Conservation (phyloP, 2,888 invertebrate species). For the Microchrysa polita region DNA sequence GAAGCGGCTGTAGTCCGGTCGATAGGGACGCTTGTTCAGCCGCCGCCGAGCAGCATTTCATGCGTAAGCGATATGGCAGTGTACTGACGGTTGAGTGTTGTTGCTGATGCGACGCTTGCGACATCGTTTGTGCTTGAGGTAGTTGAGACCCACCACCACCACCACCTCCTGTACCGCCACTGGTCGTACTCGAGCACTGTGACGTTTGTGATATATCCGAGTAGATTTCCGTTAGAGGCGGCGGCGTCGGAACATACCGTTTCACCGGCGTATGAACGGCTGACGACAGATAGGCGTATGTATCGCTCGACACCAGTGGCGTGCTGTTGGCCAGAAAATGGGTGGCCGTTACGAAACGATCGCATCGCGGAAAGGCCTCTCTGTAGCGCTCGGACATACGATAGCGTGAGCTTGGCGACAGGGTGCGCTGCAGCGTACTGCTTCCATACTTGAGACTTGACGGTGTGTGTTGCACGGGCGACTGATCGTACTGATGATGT, state of each 20-base stretch:
- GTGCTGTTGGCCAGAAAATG: conserved; percentile 57
- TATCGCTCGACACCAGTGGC: conserved; percentile 59
- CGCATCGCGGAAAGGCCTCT: conserved; percentile 56
- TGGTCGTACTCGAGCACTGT: conserved; percentile 35
- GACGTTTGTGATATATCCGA: conserved; percentile 52
- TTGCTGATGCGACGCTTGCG: not conserved
- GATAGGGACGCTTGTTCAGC: conserved; percentile 8
- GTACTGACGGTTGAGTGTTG: conserved; percentile 53
- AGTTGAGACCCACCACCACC: conserved; percentile 38
- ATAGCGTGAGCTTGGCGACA: conserved; percentile 62
- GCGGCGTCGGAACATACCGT: conserved; percentile 64
- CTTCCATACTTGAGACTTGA: conserved; percentile 37
- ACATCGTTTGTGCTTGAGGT: conserved; percentile 46
- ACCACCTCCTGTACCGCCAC: conserved; percentile 48
- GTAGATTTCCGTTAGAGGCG: conserved; percentile 58
- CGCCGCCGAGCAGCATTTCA: conserved; percentile 59
- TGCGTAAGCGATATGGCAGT: conserved; percentile 59
- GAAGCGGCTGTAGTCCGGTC: conserved; percentile 46
- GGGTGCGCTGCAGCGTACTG: conserved; percentile 56
- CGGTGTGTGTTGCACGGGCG: conserved; percentile 17
- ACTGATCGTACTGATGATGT: conserved; percentile 45
- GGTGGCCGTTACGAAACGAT: conserved; percentile 55
- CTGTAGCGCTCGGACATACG: conserved; percentile 60
- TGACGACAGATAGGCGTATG: conserved; percentile 61
- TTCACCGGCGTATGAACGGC: conserved; percentile 64